These are phyloP conservation scores for Tetragonula carbonaria DNA, from an alignment of 2,888 invertebrate genomes.

Conservation along the genomic window DNA sequence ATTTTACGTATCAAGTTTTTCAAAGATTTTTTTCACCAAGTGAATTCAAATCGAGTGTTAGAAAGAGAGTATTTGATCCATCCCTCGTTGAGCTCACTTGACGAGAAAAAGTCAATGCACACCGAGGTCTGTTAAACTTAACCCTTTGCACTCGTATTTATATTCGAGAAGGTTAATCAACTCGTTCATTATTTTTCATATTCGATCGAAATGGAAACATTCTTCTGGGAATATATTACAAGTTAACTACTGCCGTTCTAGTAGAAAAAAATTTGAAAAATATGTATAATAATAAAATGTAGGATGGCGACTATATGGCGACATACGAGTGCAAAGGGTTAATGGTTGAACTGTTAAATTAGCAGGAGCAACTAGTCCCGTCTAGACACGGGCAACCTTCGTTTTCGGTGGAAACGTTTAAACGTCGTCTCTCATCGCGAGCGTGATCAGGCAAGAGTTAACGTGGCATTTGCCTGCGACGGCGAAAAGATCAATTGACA, in stretches of 20 bases:
- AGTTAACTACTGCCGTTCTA: no score
- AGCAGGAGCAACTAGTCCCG: not conserved
- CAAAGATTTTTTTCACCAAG: not conserved
- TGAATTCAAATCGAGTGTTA: not conserved
- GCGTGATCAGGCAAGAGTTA: constrained; percentile 23
- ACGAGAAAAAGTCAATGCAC: not conserved
- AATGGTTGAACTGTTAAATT: not conserved
- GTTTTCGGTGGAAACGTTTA: not conserved
- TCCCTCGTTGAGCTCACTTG: not conserved
- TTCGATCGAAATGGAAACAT: no score
- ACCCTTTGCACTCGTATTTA: no score
- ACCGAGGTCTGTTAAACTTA: not conserved
- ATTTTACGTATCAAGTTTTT: no score
- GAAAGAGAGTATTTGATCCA: not conserved
- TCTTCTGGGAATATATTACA: no score
- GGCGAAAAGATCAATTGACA: constrained; percentile 69
- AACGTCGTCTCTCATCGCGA: not conserved
- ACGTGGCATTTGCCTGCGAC: constrained; percentile 63
- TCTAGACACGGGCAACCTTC: not conserved
- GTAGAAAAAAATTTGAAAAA: no score
- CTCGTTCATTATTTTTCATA: no score
- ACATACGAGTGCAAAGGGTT: no score
- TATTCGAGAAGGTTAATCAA: no score
- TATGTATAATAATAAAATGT: no score
- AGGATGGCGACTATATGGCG: no score